Percentiles rank a stretch among this genome's conserved stretches.
These are phyloP conservation scores for Hyles lineata DNA, from an alignment of 2,888 invertebrate genomes.

Conservation along the genomic window DNA sequence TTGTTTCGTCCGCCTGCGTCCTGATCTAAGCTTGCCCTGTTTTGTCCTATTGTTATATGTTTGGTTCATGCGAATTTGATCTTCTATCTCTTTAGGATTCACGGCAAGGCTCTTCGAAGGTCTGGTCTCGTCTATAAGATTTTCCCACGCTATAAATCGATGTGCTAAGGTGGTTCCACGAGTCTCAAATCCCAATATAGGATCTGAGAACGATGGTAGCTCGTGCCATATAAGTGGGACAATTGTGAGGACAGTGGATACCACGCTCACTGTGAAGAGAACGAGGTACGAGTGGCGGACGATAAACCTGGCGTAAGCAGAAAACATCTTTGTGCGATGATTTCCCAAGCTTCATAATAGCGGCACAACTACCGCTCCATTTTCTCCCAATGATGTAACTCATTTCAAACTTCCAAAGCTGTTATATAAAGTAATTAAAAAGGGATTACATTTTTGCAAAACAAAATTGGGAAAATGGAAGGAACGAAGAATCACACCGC, in stretches of 20 bases:
- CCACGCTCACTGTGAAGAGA: constrained; percentile 68
- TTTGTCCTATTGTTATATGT: constrained; percentile 67
- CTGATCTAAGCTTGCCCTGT: constrained; percentile 64
- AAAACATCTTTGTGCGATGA: constrained; percentile 70
- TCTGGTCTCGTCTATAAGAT: constrained; percentile 90
- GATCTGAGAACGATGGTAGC: constrained; percentile 93
- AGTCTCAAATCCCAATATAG: constrained; percentile 96
- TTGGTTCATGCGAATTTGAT: constrained; percentile 78
- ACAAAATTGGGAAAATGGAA: constrained; percentile 47
- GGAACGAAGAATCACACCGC: constrained; percentile 27
- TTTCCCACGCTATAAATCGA: constrained; percentile 93
- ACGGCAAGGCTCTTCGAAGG: constrained; percentile 88
- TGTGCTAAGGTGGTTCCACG: constrained; percentile 94
- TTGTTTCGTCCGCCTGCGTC: constrained; percentile 67
- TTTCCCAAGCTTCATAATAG: constrained; percentile 70
- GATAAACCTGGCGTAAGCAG: constrained; percentile 79
- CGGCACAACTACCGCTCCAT: constrained; percentile 54
- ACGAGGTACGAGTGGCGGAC: constrained; percentile 78
- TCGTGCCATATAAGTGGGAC: constrained; percentile 73
- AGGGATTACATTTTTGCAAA: constrained; percentile 57
- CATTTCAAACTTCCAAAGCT: constrained; percentile 52
- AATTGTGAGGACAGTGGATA: constrained; percentile 72
- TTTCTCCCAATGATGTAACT: constrained; percentile 50
- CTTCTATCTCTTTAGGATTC: constrained; percentile 88
- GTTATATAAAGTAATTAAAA: constrained; percentile 35